Base-by-base conservation (phyloP, 2,113 vertebrate species). In the Syrmaticus mikado region DNA sequence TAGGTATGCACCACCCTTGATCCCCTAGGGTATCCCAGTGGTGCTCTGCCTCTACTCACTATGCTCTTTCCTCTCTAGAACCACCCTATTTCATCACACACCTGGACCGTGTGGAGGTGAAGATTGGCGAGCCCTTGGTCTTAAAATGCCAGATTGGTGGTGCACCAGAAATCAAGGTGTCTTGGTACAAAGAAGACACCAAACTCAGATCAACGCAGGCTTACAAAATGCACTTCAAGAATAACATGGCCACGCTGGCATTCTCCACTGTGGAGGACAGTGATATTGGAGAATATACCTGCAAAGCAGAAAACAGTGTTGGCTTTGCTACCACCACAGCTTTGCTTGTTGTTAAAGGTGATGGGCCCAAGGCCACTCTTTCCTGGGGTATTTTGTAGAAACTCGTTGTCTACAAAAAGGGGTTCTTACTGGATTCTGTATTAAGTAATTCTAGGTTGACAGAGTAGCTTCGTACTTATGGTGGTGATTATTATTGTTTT, bases 101-200 rank as follows among this genome's bases (percentile, higher is more conserved):
- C 21, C 96, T 99, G 98, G 99, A 98, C 87, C 98, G 98, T 27
- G 96, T 99, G 97, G 99, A 99, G 87, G 99, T 99, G 94, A 98
- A 98, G 10, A 66, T 98, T 34, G 99, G 99, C 27, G 98, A 99
- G 58, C 98, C 98, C 20, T 96, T 98, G 88, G 97, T 98, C 94
- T 98, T 99, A 74, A 99, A 98, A 96, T 99, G 99, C 90, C 98
- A 99, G 95, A 98, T 99, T 30, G 98, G 97, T 3, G 99, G 99
- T 76, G 99, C 99, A 1, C 99, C 99, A 86, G 99, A 99, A 97
- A 99, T 99, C 88, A 99, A 98, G 93, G 98, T 99, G 94, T 98
- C 99, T 70, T 99, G 99, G 99, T 99, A 99, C 94, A 99, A 99
- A 97, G 99, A 98, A 4, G 99, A 99, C 76, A 99, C 99, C 34